A percentile compares a stretch with the other conserved stretches of the same genome.
Conservation (phyloP, 2,113 vertebrate species). For the Lichenostomus cassidix region DNA sequence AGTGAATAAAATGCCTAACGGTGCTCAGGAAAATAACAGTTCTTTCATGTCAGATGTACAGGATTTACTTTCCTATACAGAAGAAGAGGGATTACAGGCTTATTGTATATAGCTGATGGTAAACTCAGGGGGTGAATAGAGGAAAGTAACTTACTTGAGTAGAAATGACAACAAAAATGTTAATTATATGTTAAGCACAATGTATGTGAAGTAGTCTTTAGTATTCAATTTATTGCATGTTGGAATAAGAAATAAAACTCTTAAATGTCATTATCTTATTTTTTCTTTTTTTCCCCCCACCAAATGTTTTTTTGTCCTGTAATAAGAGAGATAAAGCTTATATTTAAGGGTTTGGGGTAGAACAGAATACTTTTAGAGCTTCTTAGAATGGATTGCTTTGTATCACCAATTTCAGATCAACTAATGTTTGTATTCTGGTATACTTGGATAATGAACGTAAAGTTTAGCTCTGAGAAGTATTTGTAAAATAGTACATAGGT, state of each 20-base stretch:
- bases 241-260: neutral
- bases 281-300: rapidly evolving
- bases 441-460: neutral
- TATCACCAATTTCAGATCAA: neutral
- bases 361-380: neutral
- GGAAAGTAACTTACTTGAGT: neutral
- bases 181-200: neutral
- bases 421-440: neutral
- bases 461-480: neutral
- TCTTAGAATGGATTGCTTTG: neutral
- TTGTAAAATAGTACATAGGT: neutral
- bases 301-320: neutral
- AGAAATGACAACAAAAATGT: neutral
- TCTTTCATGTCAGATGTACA: neutral
- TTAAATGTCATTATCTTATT: neutral
- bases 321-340: neutral
- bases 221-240: neutral
- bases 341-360: neutral
- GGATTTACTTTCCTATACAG: neutral
- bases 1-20: neutral
- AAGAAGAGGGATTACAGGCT: neutral
- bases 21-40: neutral
- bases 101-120: neutral
- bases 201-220: neutral
- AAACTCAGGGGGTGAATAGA: neutral